These are phyloP conservation scores for Progne subis DNA, from an alignment of 2,113 vertebrate species.

Conservation along the genomic window DNA sequence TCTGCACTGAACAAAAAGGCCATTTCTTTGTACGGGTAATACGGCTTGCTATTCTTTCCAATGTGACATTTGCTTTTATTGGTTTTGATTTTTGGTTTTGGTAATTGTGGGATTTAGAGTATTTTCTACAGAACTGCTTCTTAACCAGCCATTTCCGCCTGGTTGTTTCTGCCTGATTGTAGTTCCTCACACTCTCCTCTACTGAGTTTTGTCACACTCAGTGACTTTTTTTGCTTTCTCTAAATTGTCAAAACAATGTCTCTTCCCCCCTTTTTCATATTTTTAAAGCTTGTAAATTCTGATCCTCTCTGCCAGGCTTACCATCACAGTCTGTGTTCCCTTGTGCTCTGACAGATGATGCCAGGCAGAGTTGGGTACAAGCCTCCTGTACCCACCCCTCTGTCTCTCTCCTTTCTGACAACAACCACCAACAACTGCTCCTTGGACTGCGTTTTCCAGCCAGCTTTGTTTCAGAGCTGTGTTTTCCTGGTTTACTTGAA, in stretches of 20 bases:
- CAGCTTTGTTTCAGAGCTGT: background rate
- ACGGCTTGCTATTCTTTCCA: background rate
- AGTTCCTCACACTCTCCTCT: background rate
- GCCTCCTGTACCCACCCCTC: background rate
- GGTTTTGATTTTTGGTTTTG: background rate
- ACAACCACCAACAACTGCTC: background rate
- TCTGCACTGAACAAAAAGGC: background rate
- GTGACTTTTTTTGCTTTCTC: background rate
- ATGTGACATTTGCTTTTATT: background rate
- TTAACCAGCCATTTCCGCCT: background rate
- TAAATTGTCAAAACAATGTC: background rate
- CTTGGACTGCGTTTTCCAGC: background rate
- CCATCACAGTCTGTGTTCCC: background rate
- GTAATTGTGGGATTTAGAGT: background rate
- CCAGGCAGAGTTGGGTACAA: background rate
- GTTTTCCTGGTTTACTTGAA: background rate
- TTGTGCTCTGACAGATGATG: background rate
- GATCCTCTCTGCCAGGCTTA: background rate
- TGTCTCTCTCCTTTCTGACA: background rate
- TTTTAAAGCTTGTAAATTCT: background rate
- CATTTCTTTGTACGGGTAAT: background rate
- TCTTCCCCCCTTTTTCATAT: rapidly evolving
- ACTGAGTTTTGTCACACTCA: background rate
- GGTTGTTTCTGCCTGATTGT: background rate
- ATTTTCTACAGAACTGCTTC: background rate